A percentile compares a stretch with the other conserved stretches of the same genome.
Conservation (phyloP, 2,113 vertebrate genomes). For the Athene noctua region DNA sequence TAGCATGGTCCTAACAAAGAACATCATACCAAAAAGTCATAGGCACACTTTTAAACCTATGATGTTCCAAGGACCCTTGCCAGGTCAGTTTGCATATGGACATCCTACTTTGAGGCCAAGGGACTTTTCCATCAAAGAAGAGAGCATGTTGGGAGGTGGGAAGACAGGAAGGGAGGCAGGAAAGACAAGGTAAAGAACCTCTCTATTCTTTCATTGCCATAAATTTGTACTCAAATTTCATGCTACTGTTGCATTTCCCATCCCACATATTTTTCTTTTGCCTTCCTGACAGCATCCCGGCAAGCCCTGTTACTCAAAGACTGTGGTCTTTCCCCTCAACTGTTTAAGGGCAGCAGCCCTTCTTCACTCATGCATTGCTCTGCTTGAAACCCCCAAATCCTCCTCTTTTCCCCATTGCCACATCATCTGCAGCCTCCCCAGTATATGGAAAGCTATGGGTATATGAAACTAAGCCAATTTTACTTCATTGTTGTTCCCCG, state of each 20-base stretch:
- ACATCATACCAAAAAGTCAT: background rate
- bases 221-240: background rate
- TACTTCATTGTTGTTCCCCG: background rate
- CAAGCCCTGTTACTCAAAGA: background rate
- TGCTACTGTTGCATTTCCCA: background rate
- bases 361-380: background rate
- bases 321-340: background rate
- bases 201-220: background rate
- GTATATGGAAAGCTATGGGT: background rate
- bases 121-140: background rate
- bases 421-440: background rate
- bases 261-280: background rate
- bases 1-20: background rate
- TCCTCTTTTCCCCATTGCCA: background rate
- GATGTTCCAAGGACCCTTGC: background rate
- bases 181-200: background rate
- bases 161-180: background rate
- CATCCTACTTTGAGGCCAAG: background rate
- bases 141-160: background rate
- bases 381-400: background rate
- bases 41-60: background rate
- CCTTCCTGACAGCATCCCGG: background rate
- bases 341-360: background rate
- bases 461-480: background rate
- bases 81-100: background rate